Percentiles rank a stretch among this genome's conserved stretches.
Evolutionary conservation across 2,888 invertebrate genomes (phyloP).

Genomic region (Drosophila helvetica): DNA sequence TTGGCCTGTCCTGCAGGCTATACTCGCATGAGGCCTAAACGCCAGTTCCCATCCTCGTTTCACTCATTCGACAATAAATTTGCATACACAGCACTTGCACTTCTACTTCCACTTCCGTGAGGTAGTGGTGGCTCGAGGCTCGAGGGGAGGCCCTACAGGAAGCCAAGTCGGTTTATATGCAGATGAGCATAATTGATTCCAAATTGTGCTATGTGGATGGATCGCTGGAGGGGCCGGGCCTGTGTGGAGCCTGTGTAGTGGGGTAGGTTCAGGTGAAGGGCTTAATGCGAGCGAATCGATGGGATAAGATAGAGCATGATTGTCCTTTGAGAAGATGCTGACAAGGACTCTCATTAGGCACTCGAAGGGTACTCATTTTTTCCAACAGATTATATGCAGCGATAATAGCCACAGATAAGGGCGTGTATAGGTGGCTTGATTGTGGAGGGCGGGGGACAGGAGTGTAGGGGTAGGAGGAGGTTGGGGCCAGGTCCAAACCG

Average conservation of each 20-base stretch:
- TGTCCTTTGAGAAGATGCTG: constrained; percentile 32
- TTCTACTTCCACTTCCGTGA: constrained; percentile 61
- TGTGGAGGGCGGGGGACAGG: not conserved
- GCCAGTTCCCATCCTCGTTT: constrained; percentile 33
- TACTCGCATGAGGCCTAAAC: not conserved
- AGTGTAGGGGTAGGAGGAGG: not conserved
- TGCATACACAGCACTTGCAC: constrained; percentile 77
- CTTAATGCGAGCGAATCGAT: constrained; percentile 51
- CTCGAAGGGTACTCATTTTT: constrained; percentile 44
- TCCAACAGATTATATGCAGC: constrained; percentile 55
- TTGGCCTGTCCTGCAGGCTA: not conserved
- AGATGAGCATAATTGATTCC: constrained; percentile 81
- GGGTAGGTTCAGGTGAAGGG: constrained; percentile 49
- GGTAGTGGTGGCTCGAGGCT: not conserved
- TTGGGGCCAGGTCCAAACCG: constrained; percentile 16
- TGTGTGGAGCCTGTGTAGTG: constrained; percentile 24
- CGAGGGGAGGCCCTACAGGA: constrained; percentile 18
- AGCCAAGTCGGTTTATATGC: constrained; percentile 77
- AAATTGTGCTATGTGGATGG: constrained; percentile 50
- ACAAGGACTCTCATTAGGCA: constrained; percentile 63
- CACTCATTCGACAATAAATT: constrained; percentile 72
- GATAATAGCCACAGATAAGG: constrained; percentile 67
- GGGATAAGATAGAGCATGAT: constrained; percentile 58
- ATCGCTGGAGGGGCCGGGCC: not conserved
- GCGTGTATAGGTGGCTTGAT: constrained; percentile 11